Evolutionary conservation across 2,113 vertebrate species (phyloP).

Genomic region (Myiozetetes cayanensis): DNA sequence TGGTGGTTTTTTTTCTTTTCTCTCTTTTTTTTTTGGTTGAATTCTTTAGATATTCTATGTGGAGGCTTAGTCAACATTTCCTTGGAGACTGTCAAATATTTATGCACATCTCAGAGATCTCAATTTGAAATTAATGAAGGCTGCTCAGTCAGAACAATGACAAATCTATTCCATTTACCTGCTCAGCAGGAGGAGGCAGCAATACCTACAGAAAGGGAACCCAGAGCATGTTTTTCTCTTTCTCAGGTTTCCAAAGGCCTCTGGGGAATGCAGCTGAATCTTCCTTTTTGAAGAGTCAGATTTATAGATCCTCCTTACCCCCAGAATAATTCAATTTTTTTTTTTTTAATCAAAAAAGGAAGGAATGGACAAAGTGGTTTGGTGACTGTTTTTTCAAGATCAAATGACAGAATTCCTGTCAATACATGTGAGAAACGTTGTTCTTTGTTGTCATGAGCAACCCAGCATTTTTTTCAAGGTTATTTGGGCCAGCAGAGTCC

Average conservation of each 20-base stretch:
- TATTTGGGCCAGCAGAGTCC: constrained; percentile 12
- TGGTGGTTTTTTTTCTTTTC: not conserved
- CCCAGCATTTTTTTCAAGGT: not conserved
- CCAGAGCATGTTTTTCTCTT: not conserved
- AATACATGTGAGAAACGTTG: not conserved
- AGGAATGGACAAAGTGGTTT: not conserved
- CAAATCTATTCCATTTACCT: constrained; percentile 59
- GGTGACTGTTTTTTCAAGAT: not conserved
- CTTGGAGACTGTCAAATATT: constrained; percentile 68
- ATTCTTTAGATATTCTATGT: constrained; percentile 27
- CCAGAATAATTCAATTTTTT: not conserved
- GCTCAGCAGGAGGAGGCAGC: constrained; percentile 43
- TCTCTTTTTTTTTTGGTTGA: not conserved
- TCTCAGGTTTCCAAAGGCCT: not conserved
- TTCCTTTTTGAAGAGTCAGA: not conserved
- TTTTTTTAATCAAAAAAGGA: not conserved
- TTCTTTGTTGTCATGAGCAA: not conserved
- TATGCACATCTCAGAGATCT: constrained; percentile 63
- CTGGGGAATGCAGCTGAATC: not conserved
- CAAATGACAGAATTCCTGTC: not conserved
- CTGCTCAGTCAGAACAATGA: constrained; percentile 63
- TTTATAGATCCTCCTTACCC: not conserved
- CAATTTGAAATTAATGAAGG: constrained; percentile 68
- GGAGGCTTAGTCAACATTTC: constrained; percentile 58
- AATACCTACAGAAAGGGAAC: not conserved